Base-by-base conservation (phyloP, 1,140 invertebrate species). In the Idris sp. region DNA sequence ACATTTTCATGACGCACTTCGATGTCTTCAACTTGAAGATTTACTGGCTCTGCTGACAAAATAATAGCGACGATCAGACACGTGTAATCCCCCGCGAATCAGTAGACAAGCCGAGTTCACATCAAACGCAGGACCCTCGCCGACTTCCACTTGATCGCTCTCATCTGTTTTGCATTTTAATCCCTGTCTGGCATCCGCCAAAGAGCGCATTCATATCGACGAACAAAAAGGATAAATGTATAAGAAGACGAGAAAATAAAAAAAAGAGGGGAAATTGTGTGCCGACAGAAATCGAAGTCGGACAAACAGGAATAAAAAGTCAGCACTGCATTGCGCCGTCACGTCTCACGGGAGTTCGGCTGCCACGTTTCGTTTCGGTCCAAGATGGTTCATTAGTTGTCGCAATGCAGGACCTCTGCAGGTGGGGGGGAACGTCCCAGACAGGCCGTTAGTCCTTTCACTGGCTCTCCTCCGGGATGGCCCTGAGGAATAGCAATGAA, bases 381-480 rank as follows among this genome's bases (percentile, higher is more conserved):
- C 82, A 86, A 86, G 82, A 86, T 84, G 84, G 82, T 87, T 87
- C 84, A 87, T 87, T 87, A 87, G 85, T 85, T 85, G 85, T 85
- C 84, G 84, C 85, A 87, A 85, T 87, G 86, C 86, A 86, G 86
- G 83, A 84, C 79, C 79, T 77, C 75, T 78, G 61, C 72, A 49
- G 61, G 73, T 59, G 53, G 46, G 59, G 44, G 44, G 10, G 19
- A 25, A 8, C 38, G 53, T 59, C 58, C 48, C 19, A 40, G 41
- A 30, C 48, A 59, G 18, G 33, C 56, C 48, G 53, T 49, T 73
- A 54, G 78, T 73, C 49, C 65, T 80, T 72, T 77, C 61, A 51
- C 71, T 76, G 71, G 35, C 26, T 56, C 46, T 72, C 74, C 61
- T 72, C 43, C 62, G 72, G 73, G 64, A 76, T 46, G 44, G 43